phyloP scores from a whole-genome alignment of 37 sponge, comb jelly and placozoan genomes.

The Halichondria panicea region DNA sequence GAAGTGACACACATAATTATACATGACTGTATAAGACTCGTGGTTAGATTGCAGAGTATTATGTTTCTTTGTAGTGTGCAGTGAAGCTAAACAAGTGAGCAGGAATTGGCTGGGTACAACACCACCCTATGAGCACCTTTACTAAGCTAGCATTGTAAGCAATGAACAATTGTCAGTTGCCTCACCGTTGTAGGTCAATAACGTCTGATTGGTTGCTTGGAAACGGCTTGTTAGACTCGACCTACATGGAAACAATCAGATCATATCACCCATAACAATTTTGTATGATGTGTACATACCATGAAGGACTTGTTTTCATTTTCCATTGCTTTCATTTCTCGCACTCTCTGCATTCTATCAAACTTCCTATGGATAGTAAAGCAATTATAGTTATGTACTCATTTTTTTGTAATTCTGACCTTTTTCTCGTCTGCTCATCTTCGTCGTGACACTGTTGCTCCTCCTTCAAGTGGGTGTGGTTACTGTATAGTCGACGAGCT shows the following conservation, averaged over 20 bases:
- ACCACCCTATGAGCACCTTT: too few species aligned
- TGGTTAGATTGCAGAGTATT: too few species aligned
- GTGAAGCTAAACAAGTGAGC: too few species aligned
- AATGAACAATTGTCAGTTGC: too few species aligned
- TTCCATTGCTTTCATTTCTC: neutral
- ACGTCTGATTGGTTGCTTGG: neutral
- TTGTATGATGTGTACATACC: neutral
- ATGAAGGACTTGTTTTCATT: neutral
- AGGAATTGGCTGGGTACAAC: too few species aligned
- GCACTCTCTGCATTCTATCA: constrained; percentile 3
- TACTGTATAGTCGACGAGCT: constrained; percentile 14
- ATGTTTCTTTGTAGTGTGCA: too few species aligned
- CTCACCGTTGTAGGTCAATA: constrained; percentile 9
- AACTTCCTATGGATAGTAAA: neutral
- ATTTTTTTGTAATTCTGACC: neutral
- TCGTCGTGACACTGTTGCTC: neutral
- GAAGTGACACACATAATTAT: too few species aligned
- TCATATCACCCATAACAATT: neutral
- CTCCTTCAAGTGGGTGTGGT: neutral
- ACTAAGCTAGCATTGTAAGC: too few species aligned
- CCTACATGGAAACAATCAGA: neutral
- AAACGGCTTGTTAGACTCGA: neutral
- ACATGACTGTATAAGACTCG: too few species aligned
- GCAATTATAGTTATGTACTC: neutral
- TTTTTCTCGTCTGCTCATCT: constrained; percentile 8